Conservation (phyloP, 2,113 vertebrate species). For the Thunnus maccoyii region DNA sequence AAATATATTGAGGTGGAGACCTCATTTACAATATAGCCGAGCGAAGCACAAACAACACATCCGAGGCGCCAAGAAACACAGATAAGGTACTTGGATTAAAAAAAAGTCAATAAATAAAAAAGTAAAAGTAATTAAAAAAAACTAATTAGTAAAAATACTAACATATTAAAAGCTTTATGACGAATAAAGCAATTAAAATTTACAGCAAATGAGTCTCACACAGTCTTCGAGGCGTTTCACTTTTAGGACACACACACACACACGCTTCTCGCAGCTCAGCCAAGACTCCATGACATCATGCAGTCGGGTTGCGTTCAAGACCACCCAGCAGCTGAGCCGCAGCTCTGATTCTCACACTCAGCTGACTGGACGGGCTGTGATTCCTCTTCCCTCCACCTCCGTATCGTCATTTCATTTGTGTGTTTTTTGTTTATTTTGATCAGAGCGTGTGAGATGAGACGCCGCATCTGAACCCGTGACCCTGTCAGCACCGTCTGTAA, state of each 20-base stretch:
- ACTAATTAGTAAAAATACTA: no score
- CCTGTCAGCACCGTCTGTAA: neutral
- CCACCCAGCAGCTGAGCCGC: constrained; percentile 21
- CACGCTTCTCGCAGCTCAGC: constrained; percentile 4
- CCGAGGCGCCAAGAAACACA: no score
- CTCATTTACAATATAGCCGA: no score
- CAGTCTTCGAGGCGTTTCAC: no score
- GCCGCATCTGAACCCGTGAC: neutral
- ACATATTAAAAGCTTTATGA: no score
- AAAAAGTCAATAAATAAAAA: no score
- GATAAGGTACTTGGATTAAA: no score
- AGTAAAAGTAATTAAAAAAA: no score
- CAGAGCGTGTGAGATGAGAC: neutral
- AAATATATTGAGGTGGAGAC: no score
- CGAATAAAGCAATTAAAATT: no score
- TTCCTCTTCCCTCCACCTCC: neutral
- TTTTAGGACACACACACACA: constrained; percentile 19
- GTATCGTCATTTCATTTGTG: neutral
- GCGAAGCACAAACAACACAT: no score
- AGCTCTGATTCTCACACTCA: neutral
- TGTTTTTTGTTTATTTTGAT: neutral
- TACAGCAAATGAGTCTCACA: no score
- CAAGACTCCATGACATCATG: constrained; percentile 46
- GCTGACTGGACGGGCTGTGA: neutral
- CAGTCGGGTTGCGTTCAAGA: constrained; percentile 28